These are phyloP conservation scores for Drosophila incognita DNA, from an alignment of 2,888 invertebrate species.

Conservation along the genomic window DNA sequence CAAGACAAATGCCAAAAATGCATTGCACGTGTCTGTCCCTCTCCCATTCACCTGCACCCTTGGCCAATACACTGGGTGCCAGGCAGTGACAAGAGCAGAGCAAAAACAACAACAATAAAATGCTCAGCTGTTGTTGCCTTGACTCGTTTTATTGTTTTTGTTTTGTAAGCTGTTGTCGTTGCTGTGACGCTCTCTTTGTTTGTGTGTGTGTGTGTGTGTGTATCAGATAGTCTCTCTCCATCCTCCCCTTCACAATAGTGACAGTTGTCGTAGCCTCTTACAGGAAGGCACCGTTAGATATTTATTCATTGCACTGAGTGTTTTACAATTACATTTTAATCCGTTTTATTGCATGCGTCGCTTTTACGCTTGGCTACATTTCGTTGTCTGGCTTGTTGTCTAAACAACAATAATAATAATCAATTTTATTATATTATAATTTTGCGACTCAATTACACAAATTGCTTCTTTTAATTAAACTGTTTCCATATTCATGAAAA, in stretches of 20 bases:
- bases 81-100: constrained; percentile 36
- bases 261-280: constrained; percentile 34
- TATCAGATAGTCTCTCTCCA: not conserved
- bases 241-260: constrained; percentile 10
- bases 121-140: constrained; percentile 60
- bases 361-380: constrained; percentile 39
- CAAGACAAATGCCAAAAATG: constrained; percentile 1
- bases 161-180: constrained; percentile 33
- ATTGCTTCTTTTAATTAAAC: constrained; percentile 64
- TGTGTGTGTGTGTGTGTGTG: constrained; percentile 1
- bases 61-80: constrained; percentile 21
- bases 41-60: not conserved
- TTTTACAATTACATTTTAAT: constrained; percentile 43
- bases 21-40: constrained; percentile 39
- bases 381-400: constrained; percentile 21
- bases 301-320: constrained; percentile 35
- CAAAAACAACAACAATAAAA: constrained; percentile 21
- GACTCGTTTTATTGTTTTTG: constrained; percentile 38
- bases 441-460: constrained; percentile 58
- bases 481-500: constrained; percentile 55
- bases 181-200: constrained; percentile 33
- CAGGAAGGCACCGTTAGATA: constrained; percentile 47
- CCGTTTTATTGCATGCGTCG: constrained; percentile 42
- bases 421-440: constrained; percentile 45
- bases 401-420: constrained; percentile 35